Evolutionary conservation across 2,888 invertebrate genomes (phyloP), one percentile per base, ranked within the genome.

Genomic region (Dioctria rufipes): DNA sequence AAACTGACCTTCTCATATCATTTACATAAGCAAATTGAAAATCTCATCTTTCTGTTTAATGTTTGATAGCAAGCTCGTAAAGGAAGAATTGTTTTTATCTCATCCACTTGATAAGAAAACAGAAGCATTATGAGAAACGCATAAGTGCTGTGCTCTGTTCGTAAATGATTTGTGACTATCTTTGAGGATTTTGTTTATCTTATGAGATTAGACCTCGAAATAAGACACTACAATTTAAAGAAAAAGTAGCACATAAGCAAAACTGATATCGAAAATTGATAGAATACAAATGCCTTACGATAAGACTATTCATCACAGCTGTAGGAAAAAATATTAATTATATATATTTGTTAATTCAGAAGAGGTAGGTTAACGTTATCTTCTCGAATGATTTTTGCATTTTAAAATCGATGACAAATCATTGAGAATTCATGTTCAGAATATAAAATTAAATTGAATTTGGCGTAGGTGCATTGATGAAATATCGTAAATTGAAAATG

Each of bases 391-490:
- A 6, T 46, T 67, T 66, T 67, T 46, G 67, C 40, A 67, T 67
- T 43, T 67, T 67, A n/a, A 67, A 67, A 13, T 46, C 67, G n/a
- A 42, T 13, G 46, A 46, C 67, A 67, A 67, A 67, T 67, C 43
- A 8, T 3, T 25, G 9, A 43, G 43, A 67, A 46, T 42, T 46
- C 25, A 42, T 67, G 67, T 46, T 13, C 25, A 67, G 67, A 67
- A 67, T 67, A 67, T 67, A n/a, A 67, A 67, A 67, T 67, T 13
- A 67, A 67, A 8, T 65, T 40, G 11, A 61, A 11, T n/a, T 63
- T 63, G 25, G 37, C 61, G 61, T 4, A 25, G 25, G 25, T 25
- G 25, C 2, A 25, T n/a, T 25, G 25, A 25, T 25, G 25, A 25
- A 25, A 25, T 2, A 25, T 25, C 2, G 25, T 25, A 25, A 25